Base-by-base conservation (phyloP, 2,797 vertebrate species). In the Mallotus villosus region DNA sequence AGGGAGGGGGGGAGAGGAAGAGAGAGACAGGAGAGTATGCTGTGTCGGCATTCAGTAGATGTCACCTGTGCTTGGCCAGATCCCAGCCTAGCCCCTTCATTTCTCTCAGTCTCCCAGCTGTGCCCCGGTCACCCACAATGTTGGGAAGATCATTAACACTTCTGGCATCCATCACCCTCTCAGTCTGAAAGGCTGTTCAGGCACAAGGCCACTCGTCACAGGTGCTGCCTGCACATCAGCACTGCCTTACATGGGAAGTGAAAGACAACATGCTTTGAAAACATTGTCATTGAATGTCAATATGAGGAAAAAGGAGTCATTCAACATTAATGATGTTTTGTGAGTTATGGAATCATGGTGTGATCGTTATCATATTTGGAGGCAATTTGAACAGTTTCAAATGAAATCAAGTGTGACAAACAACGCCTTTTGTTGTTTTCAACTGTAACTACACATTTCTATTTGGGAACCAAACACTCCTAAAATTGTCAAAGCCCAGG, bases 61-160 rank as follows among this genome's bases (percentile, higher is more conserved):
- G 67, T 81, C 72, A 77, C 79, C 72, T 78, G 82, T 69, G 70
- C 68, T 79, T 76, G 71, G 72, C 70, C 66, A 59, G 71, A 80
- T 74, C 76, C 65, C 72, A 73, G 61, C 79, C 68, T 74, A 72
- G 77, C 72, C 74, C 78, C 63, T 14, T 66, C 53, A 63, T 67
- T 74, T 65, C 71, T 67, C 51, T 82, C 77, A 29, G 66, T 66
- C 63, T 74, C 70, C 62, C 81, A 83, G 80, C 80, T 84, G 80
- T 83, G 78, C 34, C 72, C 32, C 8, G 65, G 77, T 83, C 76
- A 77, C 72, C 75, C 73, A 73, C 70, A 72, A 81, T 75, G 70
- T 72, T 68, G 71, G 67, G 46, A 46, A 64, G 76, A 85, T 90
- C 79, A 80, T 88, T 86, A 89, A 68, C 78, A 73, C 72, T 67